Percentiles rank a stretch among this genome's conserved stretches.
Conservation (phyloP, 2,113 vertebrate species). For the Cavia aperea region DNA sequence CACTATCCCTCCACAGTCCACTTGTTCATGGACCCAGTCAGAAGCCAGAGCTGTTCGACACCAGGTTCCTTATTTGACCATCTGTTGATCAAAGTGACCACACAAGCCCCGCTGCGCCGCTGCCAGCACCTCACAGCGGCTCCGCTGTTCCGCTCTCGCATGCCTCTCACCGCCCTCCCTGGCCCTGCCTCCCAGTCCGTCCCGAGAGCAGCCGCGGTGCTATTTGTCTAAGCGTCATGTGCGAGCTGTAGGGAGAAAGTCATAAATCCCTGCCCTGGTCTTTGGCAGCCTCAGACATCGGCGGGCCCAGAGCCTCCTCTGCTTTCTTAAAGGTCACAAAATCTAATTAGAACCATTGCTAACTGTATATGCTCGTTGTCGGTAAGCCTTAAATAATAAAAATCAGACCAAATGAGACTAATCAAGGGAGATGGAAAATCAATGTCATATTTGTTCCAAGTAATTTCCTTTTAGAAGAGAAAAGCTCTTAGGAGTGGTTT, state of each 20-base stretch:
- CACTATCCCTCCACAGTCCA: neutral
- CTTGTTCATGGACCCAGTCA: neutral
- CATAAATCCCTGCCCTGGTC: constrained; percentile 2
- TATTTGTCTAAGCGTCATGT: constrained; percentile 79
- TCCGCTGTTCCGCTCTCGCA: constrained; percentile 48
- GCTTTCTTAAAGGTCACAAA: constrained; percentile 63
- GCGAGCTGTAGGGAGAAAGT: constrained; percentile 70
- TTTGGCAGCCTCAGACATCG: neutral
- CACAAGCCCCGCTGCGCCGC: neutral
- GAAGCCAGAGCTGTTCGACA: neutral
- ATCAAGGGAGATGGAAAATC: constrained; percentile 70
- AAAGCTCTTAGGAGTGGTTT: constrained; percentile 53
- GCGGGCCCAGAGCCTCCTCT: constrained; percentile 48
- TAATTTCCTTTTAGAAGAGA: constrained; percentile 64
- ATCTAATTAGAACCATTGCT: constrained; percentile 63
- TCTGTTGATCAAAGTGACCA: constrained; percentile 23
- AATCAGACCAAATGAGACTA: constrained; percentile 63
- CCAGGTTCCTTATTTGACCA: constrained; percentile 11
- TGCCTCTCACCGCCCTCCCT: constrained; percentile 65
- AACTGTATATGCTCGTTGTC: constrained; percentile 59
- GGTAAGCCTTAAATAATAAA: constrained; percentile 63
- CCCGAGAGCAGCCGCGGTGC: constrained; percentile 74
- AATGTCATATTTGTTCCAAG: constrained; percentile 70
- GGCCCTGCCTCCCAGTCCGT: constrained; percentile 74
- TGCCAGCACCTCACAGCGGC: constrained; percentile 66